Percentiles rank a stretch among this genome's conserved stretches.
These are phyloP conservation scores for Heliconius eleuchia DNA, from an alignment of 1,140 invertebrate genomes.

Conservation along the genomic window DNA sequence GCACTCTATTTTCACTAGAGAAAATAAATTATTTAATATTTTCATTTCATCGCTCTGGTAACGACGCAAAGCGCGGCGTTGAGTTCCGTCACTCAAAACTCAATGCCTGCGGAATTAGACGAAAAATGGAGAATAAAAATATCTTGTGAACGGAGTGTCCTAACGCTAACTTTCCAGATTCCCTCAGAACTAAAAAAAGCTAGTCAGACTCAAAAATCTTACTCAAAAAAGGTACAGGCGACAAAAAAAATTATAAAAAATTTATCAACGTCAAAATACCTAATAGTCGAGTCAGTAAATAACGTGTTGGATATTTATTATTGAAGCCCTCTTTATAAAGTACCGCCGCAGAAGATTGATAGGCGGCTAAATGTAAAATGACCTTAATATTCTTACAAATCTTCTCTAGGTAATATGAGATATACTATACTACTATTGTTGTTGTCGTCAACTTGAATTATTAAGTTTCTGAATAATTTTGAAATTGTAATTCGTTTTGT, in stretches of 20 bases:
- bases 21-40: too few species aligned
- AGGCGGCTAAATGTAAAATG: not conserved
- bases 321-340: conserved; percentile 2
- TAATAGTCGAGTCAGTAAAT: conserved; percentile 3
- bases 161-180: too few species aligned
- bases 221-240: not conserved
- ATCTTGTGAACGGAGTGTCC: too few species aligned
- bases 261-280: not conserved
- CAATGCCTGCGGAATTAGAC: too few species aligned
- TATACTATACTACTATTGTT: not conserved
- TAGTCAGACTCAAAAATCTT: not conserved
- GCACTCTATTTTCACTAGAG: too few species aligned
- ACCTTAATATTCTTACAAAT: not conserved
- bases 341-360: not conserved
- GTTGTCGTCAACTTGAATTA: not conserved
- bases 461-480: too few species aligned
- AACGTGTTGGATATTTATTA: not conserved
- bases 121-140: too few species aligned
- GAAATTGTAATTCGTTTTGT: too few species aligned
- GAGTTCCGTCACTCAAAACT: too few species aligned
- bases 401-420: not conserved
- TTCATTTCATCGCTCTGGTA: too few species aligned
- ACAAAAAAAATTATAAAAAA: not conserved
- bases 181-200: not conserved
- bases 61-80: too few species aligned